phyloP scores from a whole-genome alignment of 2,797 vertebrate genomes.

The Sciurus vulgaris region DNA sequence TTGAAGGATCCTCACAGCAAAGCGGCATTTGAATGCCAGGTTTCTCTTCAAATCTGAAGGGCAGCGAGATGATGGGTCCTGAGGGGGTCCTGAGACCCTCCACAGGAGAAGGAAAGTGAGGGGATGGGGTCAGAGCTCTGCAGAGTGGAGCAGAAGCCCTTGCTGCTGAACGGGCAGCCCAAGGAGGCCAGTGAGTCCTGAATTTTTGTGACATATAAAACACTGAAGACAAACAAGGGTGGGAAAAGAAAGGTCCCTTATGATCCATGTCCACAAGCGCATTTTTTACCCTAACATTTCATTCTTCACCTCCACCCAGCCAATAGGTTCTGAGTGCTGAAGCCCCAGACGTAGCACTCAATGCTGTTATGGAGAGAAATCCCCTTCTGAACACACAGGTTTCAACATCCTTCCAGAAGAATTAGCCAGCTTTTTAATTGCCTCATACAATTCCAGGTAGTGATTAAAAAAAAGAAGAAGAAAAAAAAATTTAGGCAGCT shows the following conservation, averaged over 20 bases:
- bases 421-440: slow-evolving; percentile 60
- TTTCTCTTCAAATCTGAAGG: slow-evolving; percentile 51
- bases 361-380: background rate
- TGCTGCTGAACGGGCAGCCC: accelerated
- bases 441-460: slow-evolving; percentile 24
- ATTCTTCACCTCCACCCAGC: background rate
- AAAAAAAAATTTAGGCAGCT: slow-evolving; percentile 23
- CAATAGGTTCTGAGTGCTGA: background rate
- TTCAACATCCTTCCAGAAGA: slow-evolving; percentile 26
- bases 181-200: accelerated
- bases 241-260: background rate
- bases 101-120: background rate
- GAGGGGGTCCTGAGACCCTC: background rate
- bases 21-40: background rate
- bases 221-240: background rate
- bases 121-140: background rate
- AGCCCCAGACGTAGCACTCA: background rate
- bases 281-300: background rate
- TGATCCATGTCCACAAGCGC: background rate
- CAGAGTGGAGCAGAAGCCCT: background rate
- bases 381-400: background rate
- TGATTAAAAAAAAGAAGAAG: background rate
- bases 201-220: background rate
- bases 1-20: background rate
- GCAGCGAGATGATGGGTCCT: background rate